Evolutionary conservation across 1,140 invertebrate species (phyloP).

Genomic region (Drosophila leontia): DNA sequence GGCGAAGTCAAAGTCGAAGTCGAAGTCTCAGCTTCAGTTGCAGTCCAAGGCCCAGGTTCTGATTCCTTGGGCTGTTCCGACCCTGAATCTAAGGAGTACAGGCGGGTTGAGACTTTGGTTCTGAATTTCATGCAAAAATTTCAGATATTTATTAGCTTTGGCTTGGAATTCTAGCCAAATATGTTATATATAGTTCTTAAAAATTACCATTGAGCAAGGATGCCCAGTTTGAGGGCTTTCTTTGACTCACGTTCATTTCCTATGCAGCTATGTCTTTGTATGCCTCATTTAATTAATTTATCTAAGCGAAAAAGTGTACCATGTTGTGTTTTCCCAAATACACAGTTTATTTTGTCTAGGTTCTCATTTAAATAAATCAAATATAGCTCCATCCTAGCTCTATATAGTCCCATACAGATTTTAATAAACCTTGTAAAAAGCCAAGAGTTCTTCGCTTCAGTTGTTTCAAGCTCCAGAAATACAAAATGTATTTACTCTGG

Average conservation of each 20-base stretch:
- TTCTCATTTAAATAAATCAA: not conserved
- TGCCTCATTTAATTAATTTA: no score
- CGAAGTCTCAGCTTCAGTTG: not conserved
- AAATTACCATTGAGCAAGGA: not conserved
- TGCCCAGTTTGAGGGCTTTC: not conserved
- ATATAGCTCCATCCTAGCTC: not conserved
- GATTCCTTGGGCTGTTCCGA: not conserved
- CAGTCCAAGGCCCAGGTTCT: not conserved
- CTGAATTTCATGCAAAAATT: not conserved
- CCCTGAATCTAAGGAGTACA: not conserved
- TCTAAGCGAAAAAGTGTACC: no score
- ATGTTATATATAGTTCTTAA: no score
- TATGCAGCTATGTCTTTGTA: no score
- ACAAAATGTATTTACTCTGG: conserved; percentile 18
- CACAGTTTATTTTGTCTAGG: no score
- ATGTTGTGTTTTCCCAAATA: not conserved
- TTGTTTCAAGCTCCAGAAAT: not conserved
- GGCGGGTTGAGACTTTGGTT: not conserved
- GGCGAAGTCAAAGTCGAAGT: not conserved
- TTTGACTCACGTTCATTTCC: no score
- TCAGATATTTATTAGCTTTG: not conserved
- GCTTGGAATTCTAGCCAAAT: not conserved
- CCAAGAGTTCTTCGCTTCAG: conserved; percentile 6
- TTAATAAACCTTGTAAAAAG: conserved; percentile 7
- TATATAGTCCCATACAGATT: not conserved